phyloP scores from a whole-genome alignment of 2,113 vertebrate species.

The Nestor notabilis region DNA sequence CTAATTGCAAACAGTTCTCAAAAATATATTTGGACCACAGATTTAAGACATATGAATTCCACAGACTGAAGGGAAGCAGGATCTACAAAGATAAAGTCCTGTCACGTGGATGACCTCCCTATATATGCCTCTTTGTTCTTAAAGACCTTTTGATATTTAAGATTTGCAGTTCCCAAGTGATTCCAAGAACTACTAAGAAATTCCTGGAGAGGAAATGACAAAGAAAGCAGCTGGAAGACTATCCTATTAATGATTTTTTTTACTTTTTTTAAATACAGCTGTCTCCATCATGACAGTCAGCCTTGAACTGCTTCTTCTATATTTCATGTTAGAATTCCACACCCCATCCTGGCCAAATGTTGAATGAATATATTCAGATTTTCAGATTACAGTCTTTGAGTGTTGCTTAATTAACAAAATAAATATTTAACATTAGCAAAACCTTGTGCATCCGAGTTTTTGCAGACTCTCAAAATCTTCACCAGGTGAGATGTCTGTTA shows the following conservation, averaged over 20 bases:
- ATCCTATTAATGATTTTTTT: not conserved
- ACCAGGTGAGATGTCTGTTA: not conserved
- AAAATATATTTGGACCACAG: not conserved
- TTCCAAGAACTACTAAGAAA: conserved; percentile 44
- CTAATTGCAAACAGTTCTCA: conserved; percentile 57
- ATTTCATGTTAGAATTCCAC: not conserved
- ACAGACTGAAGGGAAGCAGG: not conserved
- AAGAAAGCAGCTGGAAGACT: conserved; percentile 17
- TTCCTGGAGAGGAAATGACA: conserved; percentile 46
- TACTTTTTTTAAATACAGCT: not conserved
- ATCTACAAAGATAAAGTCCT: conserved; percentile 4
- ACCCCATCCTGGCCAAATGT: not conserved
- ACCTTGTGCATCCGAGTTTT: not conserved
- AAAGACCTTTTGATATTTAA: conserved; percentile 6
- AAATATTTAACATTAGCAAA: not conserved
- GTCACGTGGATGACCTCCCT: conserved; percentile 2
- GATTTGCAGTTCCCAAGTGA: not conserved
- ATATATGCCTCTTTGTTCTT: conserved; percentile 26
- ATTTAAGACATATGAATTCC: conserved; percentile 46
- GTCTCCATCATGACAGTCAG: not conserved
- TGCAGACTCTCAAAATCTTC: not conserved
- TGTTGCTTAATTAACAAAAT: not conserved
- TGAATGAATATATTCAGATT: not conserved
- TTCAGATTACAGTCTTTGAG: not conserved
- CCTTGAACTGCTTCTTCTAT: not conserved